Conservation (phyloP, 2,888 invertebrate genomes). For the Parnassius smintheus region DNA sequence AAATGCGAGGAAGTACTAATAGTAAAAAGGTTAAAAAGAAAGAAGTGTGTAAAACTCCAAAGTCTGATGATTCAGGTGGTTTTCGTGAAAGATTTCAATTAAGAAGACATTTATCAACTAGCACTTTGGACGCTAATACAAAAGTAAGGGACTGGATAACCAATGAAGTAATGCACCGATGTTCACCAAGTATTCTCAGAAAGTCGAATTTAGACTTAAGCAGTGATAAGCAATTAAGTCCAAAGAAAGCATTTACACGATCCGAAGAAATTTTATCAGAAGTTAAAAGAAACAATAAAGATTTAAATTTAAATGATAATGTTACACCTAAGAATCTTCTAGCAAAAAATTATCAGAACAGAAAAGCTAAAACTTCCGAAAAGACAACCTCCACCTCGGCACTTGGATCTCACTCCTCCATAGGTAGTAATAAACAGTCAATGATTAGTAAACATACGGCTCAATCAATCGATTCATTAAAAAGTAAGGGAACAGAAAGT, state of each 20-base stretch:
- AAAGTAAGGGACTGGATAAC: constrained; percentile 94
- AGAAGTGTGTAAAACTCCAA: constrained; percentile 79
- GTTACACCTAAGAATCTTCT: constrained; percentile 42
- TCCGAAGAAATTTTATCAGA: constrained; percentile 73
- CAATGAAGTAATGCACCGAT: constrained; percentile 87
- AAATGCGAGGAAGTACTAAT: constrained; percentile 77
- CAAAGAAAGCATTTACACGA: constrained; percentile 62
- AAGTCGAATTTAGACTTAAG: constrained; percentile 70
- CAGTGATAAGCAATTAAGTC: constrained; percentile 50
- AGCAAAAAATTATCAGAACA: constrained; percentile 46
- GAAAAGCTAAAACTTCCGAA: constrained; percentile 63
- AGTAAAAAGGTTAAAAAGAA: constrained; percentile 75
- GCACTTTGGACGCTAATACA: constrained; percentile 91
- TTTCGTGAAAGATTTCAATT: constrained; percentile 83
- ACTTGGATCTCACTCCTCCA: constrained; percentile 69
- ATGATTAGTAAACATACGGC: constrained; percentile 47
- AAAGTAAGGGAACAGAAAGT: constrained; percentile 65
- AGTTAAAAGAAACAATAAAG: constrained; percentile 49
- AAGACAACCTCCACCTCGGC: constrained; percentile 74
- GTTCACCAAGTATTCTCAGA: constrained; percentile 84
- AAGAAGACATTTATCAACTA: constrained; percentile 87
- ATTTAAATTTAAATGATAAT: constrained; percentile 43
- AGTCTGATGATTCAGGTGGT: constrained; percentile 78
- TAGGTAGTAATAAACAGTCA: constrained; percentile 61
- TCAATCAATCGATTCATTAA: constrained; percentile 73